Evolutionary conservation across 1,140 invertebrate species (phyloP).

Genomic region (Conus betulinus): DNA sequence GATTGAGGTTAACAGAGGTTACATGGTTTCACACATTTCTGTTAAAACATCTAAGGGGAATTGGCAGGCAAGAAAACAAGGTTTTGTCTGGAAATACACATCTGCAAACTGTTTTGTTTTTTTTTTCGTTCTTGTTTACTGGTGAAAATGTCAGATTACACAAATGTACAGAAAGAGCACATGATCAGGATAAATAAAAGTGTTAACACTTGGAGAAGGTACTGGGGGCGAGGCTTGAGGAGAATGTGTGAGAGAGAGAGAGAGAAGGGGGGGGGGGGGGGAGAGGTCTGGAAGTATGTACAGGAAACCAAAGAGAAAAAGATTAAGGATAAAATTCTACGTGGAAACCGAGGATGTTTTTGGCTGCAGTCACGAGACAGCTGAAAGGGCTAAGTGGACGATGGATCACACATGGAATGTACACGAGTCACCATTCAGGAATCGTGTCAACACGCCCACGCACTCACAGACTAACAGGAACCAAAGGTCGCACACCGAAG

Average conservation of each 20-base stretch:
- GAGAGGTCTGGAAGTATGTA: neutral
- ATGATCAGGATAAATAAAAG: too few relatives aligned
- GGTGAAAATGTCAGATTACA: too few relatives aligned
- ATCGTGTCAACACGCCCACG: neutral
- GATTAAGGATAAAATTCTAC: neutral
- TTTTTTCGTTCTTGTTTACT: too few relatives aligned
- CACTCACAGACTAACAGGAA: slow-evolving; percentile 3
- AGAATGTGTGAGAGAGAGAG: neutral
- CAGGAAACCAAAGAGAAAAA: too few relatives aligned
- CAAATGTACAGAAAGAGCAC: too few relatives aligned
- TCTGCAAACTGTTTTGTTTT: too few relatives aligned
- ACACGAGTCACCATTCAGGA: neutral
- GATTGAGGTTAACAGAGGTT: too few relatives aligned
- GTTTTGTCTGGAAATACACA: too few relatives aligned
- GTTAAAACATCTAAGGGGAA: too few relatives aligned
- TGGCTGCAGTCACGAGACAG: neutral
- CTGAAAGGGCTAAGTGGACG: neutral
- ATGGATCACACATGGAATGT: neutral
- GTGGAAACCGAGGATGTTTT: neutral
- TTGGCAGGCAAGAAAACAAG: too few relatives aligned
- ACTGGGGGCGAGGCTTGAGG: neutral
- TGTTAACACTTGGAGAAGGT: too few relatives aligned
- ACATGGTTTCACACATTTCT: too few relatives aligned
- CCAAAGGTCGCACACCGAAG: neutral
- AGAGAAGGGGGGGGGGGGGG: neutral